These are phyloP conservation scores for Bombylius major DNA, from an alignment of 2,888 invertebrate genomes.

Conservation along the genomic window DNA sequence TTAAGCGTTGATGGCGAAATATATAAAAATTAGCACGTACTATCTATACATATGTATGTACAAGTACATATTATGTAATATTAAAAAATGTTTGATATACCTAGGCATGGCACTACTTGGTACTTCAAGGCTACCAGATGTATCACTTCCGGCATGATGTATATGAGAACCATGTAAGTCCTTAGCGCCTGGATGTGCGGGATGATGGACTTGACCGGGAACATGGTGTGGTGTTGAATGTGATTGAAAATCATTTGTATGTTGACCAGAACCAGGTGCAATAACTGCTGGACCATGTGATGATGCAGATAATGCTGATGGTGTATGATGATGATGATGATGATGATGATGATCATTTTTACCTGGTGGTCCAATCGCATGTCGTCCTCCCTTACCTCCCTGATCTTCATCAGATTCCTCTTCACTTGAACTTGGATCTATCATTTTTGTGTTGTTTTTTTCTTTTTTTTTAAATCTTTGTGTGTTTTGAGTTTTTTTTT, in stretches of 20 bases:
- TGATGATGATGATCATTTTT: constrained; percentile 14
- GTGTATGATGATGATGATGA: constrained; percentile 22
- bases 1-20: too few relatives aligned
- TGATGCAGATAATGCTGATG: constrained; percentile 5
- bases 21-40: background rate
- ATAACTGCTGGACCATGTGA: constrained; percentile 17
- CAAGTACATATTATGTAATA: too few relatives aligned
- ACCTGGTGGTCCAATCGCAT: constrained; percentile 24
- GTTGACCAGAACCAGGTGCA: constrained; percentile 15
- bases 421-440: constrained; percentile 92
- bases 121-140: constrained; percentile 29
- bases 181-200: constrained; percentile 20
- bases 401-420: constrained; percentile 90
- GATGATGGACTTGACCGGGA: constrained; percentile 16
- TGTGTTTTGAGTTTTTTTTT: background rate
- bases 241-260: constrained; percentile 32
- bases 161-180: constrained; percentile 16
- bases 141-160: constrained; percentile 20
- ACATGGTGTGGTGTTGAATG: constrained; percentile 29
- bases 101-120: constrained; percentile 30
- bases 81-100: constrained; percentile 13
- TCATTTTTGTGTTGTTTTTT: constrained; percentile 46
- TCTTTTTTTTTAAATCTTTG: background rate
- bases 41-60: background rate
- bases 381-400: constrained; percentile 38